phyloP scores from a whole-genome alignment of 2,888 invertebrate genomes.

The Caenorhabditis sp. region DNA sequence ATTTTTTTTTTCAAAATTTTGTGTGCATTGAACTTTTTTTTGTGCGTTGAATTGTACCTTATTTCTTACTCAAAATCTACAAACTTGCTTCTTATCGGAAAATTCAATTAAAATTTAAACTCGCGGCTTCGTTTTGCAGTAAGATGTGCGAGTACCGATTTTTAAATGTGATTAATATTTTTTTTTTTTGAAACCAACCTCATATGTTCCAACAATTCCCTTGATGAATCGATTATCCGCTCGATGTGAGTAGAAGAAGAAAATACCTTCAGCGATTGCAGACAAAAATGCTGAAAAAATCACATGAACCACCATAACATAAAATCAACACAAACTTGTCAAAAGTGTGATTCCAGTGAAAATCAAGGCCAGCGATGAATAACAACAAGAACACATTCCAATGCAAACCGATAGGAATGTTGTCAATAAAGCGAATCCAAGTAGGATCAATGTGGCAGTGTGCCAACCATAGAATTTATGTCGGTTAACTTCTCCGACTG shows the following conservation, averaged over 20 bases:
- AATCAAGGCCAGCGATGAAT: constrained; percentile 62
- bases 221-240: constrained; percentile 70
- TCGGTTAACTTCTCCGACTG: constrained; percentile 69
- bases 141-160: too few relatives aligned
- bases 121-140: too few relatives aligned
- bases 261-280: constrained; percentile 67
- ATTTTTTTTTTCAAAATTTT: too few relatives aligned
- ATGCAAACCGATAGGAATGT: constrained; percentile 61
- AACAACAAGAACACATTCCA: constrained; percentile 67
- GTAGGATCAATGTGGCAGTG: constrained; percentile 66
- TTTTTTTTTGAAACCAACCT: constrained; percentile 52
- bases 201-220: constrained; percentile 70
- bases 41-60: too few relatives aligned
- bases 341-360: constrained; percentile 66
- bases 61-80: too few relatives aligned
- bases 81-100: too few relatives aligned
- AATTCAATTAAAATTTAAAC: too few relatives aligned
- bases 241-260: constrained; percentile 70
- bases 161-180: not conserved
- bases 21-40: too few relatives aligned
- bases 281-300: constrained; percentile 64
- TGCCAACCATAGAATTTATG: constrained; percentile 71
- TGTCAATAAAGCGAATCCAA: constrained; percentile 63
- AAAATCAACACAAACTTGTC: constrained; percentile 55
- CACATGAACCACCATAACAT: not conserved